Evolutionary conservation across 2,797 vertebrate genomes (phyloP), one percentile per base, ranked within the genome.

Genomic region (Lepilemur septentrionalis): DNA sequence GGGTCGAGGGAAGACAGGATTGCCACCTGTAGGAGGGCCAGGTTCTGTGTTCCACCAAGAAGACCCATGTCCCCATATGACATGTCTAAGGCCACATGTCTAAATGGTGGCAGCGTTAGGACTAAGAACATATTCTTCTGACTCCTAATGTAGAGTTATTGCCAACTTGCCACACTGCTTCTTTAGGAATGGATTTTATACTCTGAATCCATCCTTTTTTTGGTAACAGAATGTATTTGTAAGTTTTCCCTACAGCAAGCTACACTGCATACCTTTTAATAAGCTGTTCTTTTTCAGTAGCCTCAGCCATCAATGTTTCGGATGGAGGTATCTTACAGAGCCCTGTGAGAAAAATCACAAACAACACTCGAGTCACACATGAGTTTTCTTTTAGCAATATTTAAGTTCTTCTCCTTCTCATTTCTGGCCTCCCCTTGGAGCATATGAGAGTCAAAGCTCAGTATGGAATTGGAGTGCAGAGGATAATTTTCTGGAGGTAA

Each of bases 231-330:
- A 46, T 32, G 55, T 38, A 32, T 11, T 11, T 52, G 17, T 18
- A 30, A 43, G 17, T 50, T 85, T 92, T 76, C 43, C 65, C 41
- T 35, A 32, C 2, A 67, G 41, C 2, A 43, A 73, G 41, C 6
- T 70, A 1, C 35, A 43, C 73, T 84, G 95, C 83, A 0, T 96
- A 98, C 98, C 97, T 98, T 96, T 97, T 89, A 38, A 93, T 95
- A 0, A 80, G 86, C 0, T 94, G 73, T 65, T 98, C 94, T 92
- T 95, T 98, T 94, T 98, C 98, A 17, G 92, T 96, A 93, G 98
- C 98, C 35, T 99, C 99, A 52, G 98, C 97, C 96, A 98, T 97
- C 98, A 99, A 97, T 73, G 48, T 98, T 69, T 97, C 96, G 35
- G 97, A 32, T 25, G 99, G 84, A 61, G 99, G 99, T 38, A 99